Percentiles rank a stretch among this genome's conserved stretches.
These are phyloP conservation scores for Musca domestica DNA, from an alignment of 1,140 invertebrate species.

Conservation along the genomic window DNA sequence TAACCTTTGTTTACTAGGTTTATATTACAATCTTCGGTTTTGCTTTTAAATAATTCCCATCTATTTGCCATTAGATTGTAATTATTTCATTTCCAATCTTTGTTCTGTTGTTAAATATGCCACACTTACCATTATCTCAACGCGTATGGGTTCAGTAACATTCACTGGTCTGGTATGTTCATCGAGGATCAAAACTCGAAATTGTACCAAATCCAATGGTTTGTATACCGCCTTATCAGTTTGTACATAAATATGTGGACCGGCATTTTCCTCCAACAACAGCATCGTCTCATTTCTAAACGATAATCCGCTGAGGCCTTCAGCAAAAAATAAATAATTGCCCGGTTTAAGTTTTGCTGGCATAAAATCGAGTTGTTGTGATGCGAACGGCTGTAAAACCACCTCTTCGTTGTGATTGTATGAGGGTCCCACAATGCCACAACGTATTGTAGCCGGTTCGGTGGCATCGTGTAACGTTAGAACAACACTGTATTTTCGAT, in stretches of 20 bases:
- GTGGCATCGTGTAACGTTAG: conserved; percentile 65
- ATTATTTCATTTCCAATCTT: background rate
- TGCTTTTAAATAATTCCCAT: background rate
- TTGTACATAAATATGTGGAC: conserved; percentile 87
- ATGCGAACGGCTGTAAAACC: conserved; percentile 67
- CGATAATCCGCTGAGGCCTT: conserved; percentile 69
- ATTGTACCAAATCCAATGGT: conserved; percentile 79
- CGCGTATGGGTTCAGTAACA: conserved; percentile 37
- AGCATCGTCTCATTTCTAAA: conserved; percentile 73
- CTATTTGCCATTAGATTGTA: background rate
- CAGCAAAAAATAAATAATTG: conserved; percentile 71
- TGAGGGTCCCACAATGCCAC: conserved; percentile 70
- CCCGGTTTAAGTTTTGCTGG: conserved; percentile 72
- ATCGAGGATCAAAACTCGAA: conserved; percentile 78
- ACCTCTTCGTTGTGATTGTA: conserved; percentile 68
- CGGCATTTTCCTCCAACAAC: conserved; percentile 76
- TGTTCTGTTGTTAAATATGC: background rate
- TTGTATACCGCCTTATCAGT: conserved; percentile 94
- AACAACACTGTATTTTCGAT: conserved; percentile 79
- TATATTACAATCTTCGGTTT: background rate
- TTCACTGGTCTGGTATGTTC: conserved; percentile 67
- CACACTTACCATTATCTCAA: conserved; percentile 32
- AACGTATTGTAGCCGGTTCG: conserved; percentile 64
- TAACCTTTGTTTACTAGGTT: background rate
- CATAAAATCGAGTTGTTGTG: conserved; percentile 65